A percentile compares a stretch with the other conserved stretches of the same genome.
phyloP scores from a whole-genome alignment of 2,888 invertebrate species.

The Aproaerema taeniolella region DNA sequence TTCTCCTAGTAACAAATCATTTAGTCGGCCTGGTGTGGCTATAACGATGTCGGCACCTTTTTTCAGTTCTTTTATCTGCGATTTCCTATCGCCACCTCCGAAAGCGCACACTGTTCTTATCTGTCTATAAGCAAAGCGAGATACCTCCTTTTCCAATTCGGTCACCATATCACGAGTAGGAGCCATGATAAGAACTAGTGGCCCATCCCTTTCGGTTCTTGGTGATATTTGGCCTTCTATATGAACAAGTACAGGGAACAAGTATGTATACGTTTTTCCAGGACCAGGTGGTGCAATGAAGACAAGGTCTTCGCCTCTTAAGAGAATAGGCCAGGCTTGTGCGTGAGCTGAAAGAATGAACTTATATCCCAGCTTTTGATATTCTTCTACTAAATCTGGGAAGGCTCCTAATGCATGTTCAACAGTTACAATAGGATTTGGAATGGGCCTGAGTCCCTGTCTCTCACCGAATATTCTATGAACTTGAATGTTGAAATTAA shows the following conservation, averaged over 20 bases:
- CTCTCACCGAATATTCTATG: slow-evolving; percentile 78
- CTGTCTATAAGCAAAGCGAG: slow-evolving; percentile 91
- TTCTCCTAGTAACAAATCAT: slow-evolving; percentile 88
- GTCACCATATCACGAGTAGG: slow-evolving; percentile 95
- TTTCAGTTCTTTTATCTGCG: slow-evolving; percentile 85
- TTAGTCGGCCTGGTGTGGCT: slow-evolving; percentile 95
- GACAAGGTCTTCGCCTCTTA: slow-evolving; percentile 94
- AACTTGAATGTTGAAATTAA: slow-evolving; percentile 86
- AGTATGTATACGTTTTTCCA: slow-evolving; percentile 95
- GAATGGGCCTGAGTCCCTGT: slow-evolving; percentile 62
- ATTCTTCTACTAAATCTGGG: slow-evolving; percentile 92
- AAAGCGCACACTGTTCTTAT: slow-evolving; percentile 95
- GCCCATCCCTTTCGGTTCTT: slow-evolving; percentile 83
- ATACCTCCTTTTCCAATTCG: slow-evolving; percentile 94
- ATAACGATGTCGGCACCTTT: slow-evolving; percentile 95
- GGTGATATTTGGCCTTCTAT: slow-evolving; percentile 91
- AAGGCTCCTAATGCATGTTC: slow-evolving; percentile 88
- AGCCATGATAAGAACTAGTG: slow-evolving; percentile 91
- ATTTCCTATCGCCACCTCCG: slow-evolving; percentile 89
- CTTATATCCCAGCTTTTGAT: too few species aligned
- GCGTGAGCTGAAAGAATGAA: slow-evolving; percentile 90
- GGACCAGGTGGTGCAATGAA: slow-evolving; percentile 98
- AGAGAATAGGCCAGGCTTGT: slow-evolving; percentile 95
- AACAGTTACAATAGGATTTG: slow-evolving; percentile 88
- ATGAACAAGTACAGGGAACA: slow-evolving; percentile 95